phyloP scores from a whole-genome alignment of 2,113 vertebrate genomes.

The Accipiter cooperii region DNA sequence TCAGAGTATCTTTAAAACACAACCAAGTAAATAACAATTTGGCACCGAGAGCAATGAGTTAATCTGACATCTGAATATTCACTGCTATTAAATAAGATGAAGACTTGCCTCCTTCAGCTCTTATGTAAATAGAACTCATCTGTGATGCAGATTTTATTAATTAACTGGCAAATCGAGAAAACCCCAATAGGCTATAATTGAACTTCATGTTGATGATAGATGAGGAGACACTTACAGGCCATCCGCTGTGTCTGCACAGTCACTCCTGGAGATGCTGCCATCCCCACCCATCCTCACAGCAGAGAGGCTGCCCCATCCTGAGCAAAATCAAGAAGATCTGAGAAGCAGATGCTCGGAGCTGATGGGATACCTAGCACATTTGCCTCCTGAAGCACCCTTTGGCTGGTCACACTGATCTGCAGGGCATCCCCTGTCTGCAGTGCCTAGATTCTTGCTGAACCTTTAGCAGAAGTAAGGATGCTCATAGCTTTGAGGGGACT shows the following conservation, averaged over 20 bases:
- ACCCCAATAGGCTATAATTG: slow-evolving; percentile 58
- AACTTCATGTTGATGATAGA: slow-evolving; percentile 46
- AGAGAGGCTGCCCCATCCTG: neutral
- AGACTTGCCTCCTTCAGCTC: slow-evolving; percentile 62
- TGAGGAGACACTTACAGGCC: slow-evolving; percentile 49
- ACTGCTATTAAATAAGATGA: slow-evolving; percentile 41
- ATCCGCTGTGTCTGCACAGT: neutral
- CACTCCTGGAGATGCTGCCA: neutral
- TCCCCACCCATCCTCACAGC: neutral
- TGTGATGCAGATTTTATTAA: slow-evolving; percentile 67
- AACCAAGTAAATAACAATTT: neutral
- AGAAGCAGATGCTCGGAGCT: neutral
- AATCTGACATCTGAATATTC: slow-evolving; percentile 53
- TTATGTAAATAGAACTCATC: slow-evolving; percentile 69
- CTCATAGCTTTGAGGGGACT: neutral
- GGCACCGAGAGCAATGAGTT: slow-evolving; percentile 13
- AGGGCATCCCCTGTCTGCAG: neutral
- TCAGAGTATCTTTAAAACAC: neutral
- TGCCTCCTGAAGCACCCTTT: neutral
- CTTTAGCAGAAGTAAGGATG: neutral
- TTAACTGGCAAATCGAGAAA: slow-evolving; percentile 67
- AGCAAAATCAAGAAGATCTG: neutral
- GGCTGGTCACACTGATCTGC: neutral
- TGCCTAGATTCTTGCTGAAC: neutral
- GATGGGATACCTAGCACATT: neutral